Conservation (phyloP, 2,888 invertebrate genomes). For the Epsilonema sp. region DNA sequence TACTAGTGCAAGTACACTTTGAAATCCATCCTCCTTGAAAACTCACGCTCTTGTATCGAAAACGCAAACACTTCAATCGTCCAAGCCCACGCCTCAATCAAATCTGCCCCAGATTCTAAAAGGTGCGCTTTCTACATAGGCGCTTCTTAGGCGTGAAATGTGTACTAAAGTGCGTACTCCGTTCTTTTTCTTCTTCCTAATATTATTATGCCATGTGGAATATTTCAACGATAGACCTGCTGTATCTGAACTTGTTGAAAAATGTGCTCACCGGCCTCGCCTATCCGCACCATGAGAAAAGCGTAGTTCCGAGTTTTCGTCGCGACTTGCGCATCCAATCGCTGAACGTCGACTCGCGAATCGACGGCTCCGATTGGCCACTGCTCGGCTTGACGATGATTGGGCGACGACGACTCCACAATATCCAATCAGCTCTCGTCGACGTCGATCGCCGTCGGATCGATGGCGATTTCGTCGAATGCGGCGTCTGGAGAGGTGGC, state of each 20-base stretch:
- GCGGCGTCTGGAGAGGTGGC: not conserved
- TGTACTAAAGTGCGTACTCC: too few relatives aligned
- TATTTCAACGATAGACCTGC: not conserved
- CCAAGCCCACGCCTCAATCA: too few relatives aligned
- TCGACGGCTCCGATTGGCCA: not conserved
- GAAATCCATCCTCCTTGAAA: too few relatives aligned
- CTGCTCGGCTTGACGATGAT: not conserved
- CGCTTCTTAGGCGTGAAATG: too few relatives aligned
- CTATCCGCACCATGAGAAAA: not conserved
- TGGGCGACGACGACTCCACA: not conserved
- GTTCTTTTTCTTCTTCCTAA: too few relatives aligned
- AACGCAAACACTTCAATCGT: too few relatives aligned
- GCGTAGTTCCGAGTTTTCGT: not conserved
- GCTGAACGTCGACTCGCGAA: not conserved
- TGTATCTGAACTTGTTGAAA: not conserved
- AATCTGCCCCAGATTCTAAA: too few relatives aligned
- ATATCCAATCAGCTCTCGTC: not conserved
- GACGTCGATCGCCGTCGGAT: not conserved
- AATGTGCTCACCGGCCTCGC: not conserved
- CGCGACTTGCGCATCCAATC: not conserved
- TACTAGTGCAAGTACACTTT: too few relatives aligned
- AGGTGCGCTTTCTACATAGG: too few relatives aligned
- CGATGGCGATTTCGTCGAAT: not conserved
- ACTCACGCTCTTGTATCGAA: too few relatives aligned
- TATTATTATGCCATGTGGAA: too few relatives aligned